A percentile compares a stretch with the other conserved stretches of the same genome.
Evolutionary conservation across 2,888 invertebrate species (phyloP).

Genomic region (Pachydiplax longipennis): DNA sequence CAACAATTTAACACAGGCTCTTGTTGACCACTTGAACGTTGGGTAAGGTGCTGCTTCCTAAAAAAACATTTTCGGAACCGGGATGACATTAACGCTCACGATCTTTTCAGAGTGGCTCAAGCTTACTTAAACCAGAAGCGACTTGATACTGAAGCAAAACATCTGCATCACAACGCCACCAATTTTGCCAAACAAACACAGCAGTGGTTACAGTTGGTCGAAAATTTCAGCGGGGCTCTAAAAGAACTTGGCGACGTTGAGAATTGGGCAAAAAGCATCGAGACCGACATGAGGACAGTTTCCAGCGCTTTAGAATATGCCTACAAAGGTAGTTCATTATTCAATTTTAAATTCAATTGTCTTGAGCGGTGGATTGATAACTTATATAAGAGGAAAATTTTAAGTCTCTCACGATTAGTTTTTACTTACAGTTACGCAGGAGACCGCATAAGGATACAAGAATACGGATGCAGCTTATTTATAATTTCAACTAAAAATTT

Average conservation of each 20-base stretch:
- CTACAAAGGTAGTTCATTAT: conserved; percentile 70
- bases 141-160: conserved; percentile 95
- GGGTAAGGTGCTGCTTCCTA: conserved; percentile 70
- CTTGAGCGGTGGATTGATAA: no score
- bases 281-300: conserved; percentile 92
- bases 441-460: neutral
- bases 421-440: neutral
- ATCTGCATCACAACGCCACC: conserved; percentile 90
- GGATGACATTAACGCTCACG: neutral
- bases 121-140: conserved; percentile 98
- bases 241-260: conserved; percentile 99
- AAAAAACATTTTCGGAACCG: conserved; percentile 11
- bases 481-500: neutral
- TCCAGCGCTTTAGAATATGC: conserved; percentile 92
- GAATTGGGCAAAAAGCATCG: conserved; percentile 97
- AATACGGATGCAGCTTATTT: neutral
- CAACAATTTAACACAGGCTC: conserved; percentile 88
- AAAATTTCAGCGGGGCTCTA: conserved; percentile 84
- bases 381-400: no score
- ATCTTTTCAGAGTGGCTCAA: conserved; percentile 84
- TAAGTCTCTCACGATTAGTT: neutral
- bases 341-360: no score
- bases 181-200: conserved; percentile 96
- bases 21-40: conserved; percentile 97
- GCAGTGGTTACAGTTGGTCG: conserved; percentile 93